Evolutionary conservation across 2,113 vertebrate species (phyloP).

Genomic region (Fulica atra): DNA sequence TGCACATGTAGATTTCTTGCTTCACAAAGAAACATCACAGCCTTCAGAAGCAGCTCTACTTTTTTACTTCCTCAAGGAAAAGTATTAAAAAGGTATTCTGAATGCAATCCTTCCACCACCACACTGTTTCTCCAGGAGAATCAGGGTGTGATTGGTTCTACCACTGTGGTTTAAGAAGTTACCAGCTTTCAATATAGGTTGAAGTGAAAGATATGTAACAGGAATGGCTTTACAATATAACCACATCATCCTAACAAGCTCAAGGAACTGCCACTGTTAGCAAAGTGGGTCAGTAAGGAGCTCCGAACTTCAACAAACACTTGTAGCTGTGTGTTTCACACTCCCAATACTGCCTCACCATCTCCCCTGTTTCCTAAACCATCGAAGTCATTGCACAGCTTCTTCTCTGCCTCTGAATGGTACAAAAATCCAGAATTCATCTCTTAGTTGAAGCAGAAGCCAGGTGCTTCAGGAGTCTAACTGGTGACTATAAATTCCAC

Average conservation of each 20-base stretch:
- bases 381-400: fast-evolving
- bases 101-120: background rate
- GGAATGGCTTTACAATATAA: background rate
- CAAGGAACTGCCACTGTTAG: background rate
- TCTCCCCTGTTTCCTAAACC: background rate
- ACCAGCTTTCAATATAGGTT: background rate
- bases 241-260: background rate
- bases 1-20: background rate
- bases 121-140: background rate
- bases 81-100: background rate
- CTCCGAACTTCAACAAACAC: background rate
- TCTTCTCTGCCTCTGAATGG: background rate
- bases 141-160: background rate
- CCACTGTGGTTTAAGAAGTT: background rate
- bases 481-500: background rate
- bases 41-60: background rate
- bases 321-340: background rate
- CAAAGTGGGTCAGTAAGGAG: background rate
- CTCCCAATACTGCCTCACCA: background rate
- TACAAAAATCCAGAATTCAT: background rate
- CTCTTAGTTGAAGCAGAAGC: background rate
- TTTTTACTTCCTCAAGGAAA: background rate
- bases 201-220: background rate
- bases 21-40: background rate
- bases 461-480: background rate